These are phyloP conservation scores for Silurus lanzhouensis DNA, from an alignment of 2,797 vertebrate genomes.

Conservation along the genomic window DNA sequence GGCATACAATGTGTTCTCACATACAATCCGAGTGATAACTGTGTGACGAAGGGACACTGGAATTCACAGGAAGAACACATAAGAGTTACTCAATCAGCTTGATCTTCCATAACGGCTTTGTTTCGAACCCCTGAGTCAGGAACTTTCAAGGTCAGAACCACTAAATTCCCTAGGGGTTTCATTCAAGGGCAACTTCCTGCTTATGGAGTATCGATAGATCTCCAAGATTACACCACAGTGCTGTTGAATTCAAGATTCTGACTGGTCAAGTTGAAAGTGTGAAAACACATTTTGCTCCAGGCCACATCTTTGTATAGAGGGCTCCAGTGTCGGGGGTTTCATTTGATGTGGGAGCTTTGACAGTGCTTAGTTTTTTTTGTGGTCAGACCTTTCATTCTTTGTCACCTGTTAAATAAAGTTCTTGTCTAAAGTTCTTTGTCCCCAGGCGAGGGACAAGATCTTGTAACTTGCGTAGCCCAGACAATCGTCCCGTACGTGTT, in stretches of 20 bases:
- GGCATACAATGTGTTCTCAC: constrained; percentile 41
- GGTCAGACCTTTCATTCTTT: not conserved
- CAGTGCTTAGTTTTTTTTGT: not conserved
- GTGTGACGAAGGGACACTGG: constrained; percentile 23
- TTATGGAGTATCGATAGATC: not conserved
- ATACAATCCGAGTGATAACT: constrained; percentile 31
- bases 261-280: not conserved
- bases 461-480: not conserved
- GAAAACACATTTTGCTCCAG: not conserved
- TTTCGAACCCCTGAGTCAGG: not conserved
- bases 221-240: not conserved
- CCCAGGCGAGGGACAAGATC: not conserved
- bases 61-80: constrained; percentile 27
- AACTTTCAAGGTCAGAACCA: constrained; percentile 1
- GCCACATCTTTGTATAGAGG: not conserved
- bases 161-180: not conserved
- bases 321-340: not conserved
- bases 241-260: not conserved
- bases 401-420: not conserved
- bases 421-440: not conserved
- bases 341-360: not conserved
- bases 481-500: not conserved
- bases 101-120: constrained; percentile 14
- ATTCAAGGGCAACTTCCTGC: not conserved
- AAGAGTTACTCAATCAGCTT: constrained; percentile 14